phyloP scores from a whole-genome alignment of 2,797 vertebrate genomes.

The Echeneis naucrates region DNA sequence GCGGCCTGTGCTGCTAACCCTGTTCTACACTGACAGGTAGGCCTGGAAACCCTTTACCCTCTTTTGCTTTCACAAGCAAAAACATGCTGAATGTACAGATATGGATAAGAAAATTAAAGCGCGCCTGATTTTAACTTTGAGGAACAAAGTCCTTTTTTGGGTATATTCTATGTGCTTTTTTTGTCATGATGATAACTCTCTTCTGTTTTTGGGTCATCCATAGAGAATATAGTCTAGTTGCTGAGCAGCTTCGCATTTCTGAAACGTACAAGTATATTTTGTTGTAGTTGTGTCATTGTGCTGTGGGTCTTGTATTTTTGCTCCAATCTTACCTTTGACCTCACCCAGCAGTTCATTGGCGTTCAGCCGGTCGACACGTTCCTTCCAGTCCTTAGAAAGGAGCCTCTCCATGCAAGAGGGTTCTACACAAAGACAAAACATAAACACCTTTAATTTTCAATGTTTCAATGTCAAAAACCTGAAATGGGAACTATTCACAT shows the following conservation, averaged over 20 bases:
- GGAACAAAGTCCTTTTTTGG: not conserved
- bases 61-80: constrained; percentile 40
- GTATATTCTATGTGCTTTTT: constrained; percentile 6
- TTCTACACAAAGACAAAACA: constrained; percentile 76
- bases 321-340: constrained; percentile 90
- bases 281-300: too few species aligned
- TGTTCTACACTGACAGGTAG: constrained; percentile 29
- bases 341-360: constrained; percentile 92
- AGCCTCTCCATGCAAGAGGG: constrained; percentile 93
- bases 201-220: not conserved
- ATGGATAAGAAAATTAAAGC: constrained; percentile 35
- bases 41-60: constrained; percentile 4
- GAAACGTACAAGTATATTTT: not conserved
- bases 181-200: constrained; percentile 9
- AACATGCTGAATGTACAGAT: constrained; percentile 20
- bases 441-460: not conserved
- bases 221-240: not conserved
- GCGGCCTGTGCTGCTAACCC: not conserved
- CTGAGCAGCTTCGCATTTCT: constrained; percentile 1
- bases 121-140: constrained; percentile 17
- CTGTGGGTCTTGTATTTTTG: not conserved
- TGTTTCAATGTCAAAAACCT: not conserved
- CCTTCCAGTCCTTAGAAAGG: constrained; percentile 96
- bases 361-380: constrained; percentile 93
- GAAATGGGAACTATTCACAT: not conserved